phyloP scores from a whole-genome alignment of 2,888 invertebrate species.

The Dicranocentrus wangi region DNA sequence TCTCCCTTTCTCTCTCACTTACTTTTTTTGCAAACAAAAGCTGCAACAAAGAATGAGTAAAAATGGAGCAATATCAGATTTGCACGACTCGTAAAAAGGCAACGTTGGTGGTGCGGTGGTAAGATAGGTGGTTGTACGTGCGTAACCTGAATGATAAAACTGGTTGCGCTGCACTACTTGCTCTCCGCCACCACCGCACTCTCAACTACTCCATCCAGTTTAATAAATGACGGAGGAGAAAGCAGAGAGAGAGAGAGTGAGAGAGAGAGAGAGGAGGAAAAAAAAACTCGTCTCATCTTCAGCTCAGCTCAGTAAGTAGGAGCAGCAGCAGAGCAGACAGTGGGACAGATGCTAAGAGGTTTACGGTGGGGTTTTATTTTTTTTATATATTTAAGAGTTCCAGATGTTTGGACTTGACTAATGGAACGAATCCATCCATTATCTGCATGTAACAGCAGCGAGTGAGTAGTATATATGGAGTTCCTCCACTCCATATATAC shows the following conservation, averaged over 20 bases:
- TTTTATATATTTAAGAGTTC: constrained; percentile 57
- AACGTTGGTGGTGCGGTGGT: constrained; percentile 36
- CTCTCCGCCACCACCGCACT: constrained; percentile 18
- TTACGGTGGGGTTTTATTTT: too few species aligned
- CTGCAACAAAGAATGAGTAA: constrained; percentile 10
- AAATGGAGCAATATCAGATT: constrained; percentile 50
- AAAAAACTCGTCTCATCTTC: constrained; percentile 60
- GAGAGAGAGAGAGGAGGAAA: constrained; percentile 1
- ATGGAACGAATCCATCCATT: constrained; percentile 64
- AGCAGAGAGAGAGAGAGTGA: neutral
- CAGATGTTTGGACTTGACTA: constrained; percentile 66
- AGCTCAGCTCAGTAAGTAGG: too few species aligned
- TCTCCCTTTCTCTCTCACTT: neutral
- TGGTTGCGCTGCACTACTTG: constrained; percentile 17
- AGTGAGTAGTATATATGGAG: neutral
- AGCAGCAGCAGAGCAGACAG: too few species aligned
- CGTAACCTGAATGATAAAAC: constrained; percentile 42
- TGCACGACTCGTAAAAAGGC: constrained; percentile 53
- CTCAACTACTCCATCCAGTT: constrained; percentile 41
- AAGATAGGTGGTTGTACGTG: constrained; percentile 41
- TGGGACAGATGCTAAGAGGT: constrained; percentile 62
- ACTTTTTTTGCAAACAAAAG: neutral
- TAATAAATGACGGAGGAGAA: constrained; percentile 55
- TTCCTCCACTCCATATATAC: neutral
- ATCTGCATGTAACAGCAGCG: constrained; percentile 10